Conservation (phyloP, 1,140 invertebrate genomes). For the Nylanderia fulva region DNA sequence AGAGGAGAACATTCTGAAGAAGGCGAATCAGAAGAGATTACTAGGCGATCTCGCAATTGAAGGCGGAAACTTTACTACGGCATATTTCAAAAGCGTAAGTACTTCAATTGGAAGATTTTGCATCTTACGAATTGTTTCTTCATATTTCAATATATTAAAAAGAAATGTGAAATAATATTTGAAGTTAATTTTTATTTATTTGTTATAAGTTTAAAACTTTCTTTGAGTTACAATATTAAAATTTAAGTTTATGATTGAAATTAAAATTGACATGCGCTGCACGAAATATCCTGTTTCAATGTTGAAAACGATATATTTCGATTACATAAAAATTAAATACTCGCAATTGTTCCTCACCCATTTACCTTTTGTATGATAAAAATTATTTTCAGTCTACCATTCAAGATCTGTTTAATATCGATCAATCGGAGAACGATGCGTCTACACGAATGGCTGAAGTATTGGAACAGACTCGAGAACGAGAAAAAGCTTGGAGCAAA, state of each 20-base stretch:
- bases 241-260: not conserved
- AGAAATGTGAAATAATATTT: conserved; percentile 2
- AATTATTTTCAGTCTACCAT: conserved; percentile 91
- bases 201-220: not conserved
- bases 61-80: conserved; percentile 99
- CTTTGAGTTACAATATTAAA: not conserved
- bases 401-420: conserved; percentile 95
- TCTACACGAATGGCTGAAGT: conserved; percentile 89
- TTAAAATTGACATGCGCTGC: not conserved
- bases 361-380: not conserved
- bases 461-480: conserved; percentile 85
- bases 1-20: conserved; percentile 99
- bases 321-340: conserved; percentile 9
- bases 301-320: not conserved
- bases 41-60: conserved; percentile 99
- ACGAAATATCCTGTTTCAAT: not conserved
- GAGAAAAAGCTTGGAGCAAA: conserved; percentile 79
- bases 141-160: not conserved
- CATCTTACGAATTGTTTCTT: not conserved
- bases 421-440: conserved; percentile 88
- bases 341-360: not conserved
- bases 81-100: conserved; percentile 97
- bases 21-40: conserved; percentile 98
- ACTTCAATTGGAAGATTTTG: conserved; percentile 40
- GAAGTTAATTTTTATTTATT: not conserved